Evolutionary conservation across 2,888 invertebrate species (phyloP).

Genomic region (Sabellastarte sp.): DNA sequence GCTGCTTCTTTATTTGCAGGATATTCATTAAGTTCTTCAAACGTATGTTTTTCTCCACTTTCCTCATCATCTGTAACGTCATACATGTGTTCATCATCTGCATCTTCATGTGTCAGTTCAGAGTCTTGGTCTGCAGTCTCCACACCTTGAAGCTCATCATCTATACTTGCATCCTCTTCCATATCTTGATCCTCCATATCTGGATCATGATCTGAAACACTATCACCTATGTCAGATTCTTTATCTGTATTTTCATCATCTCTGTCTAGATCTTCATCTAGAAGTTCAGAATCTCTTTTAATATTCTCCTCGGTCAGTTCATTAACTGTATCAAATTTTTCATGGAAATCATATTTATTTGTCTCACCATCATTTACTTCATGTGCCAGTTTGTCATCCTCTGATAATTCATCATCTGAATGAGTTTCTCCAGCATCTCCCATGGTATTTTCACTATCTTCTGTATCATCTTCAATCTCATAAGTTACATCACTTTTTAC

Average conservation of each 20-base stretch:
- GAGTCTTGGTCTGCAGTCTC: no score
- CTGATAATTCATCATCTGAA: not conserved
- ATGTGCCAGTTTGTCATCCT: not conserved
- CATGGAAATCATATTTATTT: not conserved
- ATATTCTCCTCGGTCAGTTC: no score
- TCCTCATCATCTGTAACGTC: not conserved
- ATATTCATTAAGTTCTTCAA: not conserved
- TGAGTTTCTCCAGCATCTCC: not conserved
- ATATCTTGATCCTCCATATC: not conserved
- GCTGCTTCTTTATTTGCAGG: no score
- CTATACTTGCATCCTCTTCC: not conserved
- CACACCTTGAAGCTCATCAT: no score
- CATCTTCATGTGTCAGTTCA: not conserved
- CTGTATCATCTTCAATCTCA: not conserved
- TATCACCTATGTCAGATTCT: not conserved
- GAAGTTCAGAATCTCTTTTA: no score
- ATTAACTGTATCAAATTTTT: no score
- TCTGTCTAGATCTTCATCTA: not conserved
- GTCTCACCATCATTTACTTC: not conserved
- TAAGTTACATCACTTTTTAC: not conserved
- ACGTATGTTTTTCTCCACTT: not conserved
- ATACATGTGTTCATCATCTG: not conserved
- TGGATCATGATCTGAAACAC: not conserved
- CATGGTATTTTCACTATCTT: no score
- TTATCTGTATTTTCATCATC: not conserved